Conservation (phyloP, 1,140 invertebrate genomes). For the Saxidomus purpurata region DNA sequence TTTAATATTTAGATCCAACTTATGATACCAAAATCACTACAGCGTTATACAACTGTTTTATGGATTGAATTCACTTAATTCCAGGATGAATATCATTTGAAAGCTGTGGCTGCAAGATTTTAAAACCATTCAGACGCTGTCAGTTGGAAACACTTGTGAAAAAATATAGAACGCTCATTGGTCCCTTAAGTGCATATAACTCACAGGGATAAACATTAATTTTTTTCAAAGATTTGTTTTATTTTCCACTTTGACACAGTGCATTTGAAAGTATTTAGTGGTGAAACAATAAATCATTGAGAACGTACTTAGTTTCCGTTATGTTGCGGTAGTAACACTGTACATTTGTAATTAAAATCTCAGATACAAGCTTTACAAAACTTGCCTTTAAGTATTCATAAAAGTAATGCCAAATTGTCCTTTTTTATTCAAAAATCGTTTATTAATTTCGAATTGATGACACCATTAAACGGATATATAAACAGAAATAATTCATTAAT, state of each 20-base stretch:
- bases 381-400: too few relatives aligned
- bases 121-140: neutral
- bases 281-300: too few relatives aligned
- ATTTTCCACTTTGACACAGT: too few relatives aligned
- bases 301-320: too few relatives aligned
- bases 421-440: too few relatives aligned
- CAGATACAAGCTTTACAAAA: too few relatives aligned
- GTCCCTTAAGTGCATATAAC: neutral
- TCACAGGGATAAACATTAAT: neutral
- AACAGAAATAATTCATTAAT: neutral
- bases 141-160: constrained; percentile 33
- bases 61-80: constrained; percentile 28
- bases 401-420: too few relatives aligned
- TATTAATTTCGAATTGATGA: too few relatives aligned
- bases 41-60: constrained; percentile 21
- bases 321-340: too few relatives aligned
- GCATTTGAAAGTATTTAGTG: too few relatives aligned
- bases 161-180: constrained; percentile 9
- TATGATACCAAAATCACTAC: neutral
- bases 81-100: constrained; percentile 1
- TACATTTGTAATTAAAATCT: too few relatives aligned
- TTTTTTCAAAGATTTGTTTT: neutral
- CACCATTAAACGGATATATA: neutral
- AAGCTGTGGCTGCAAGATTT: constrained; percentile 2
- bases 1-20: constrained; percentile 5